Evolutionary conservation across 2,888 invertebrate species (phyloP), one percentile per base, ranked within the genome.

Genomic region (Tryphoninae sp.): DNA sequence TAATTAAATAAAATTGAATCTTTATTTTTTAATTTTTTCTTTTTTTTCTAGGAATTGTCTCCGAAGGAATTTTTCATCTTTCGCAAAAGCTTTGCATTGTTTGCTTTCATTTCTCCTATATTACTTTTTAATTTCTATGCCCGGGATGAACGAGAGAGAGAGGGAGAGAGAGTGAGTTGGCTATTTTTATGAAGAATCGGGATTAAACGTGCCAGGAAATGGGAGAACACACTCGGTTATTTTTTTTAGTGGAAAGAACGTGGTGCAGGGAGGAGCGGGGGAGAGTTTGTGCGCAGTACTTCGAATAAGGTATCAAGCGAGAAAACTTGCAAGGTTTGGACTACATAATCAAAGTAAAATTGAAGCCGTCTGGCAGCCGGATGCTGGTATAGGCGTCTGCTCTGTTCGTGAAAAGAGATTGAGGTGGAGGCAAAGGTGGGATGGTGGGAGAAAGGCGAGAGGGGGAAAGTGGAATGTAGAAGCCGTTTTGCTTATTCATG

Each of bases 401-500:
- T 42, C 64, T 73, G 77, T 62, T 69, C 42, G 49, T 45, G 26
- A 68, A 64, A 71, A 69, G 49, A 58, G 78, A 68, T 71, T 16
- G n/a, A 40, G 51, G n/a, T 65, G 42, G 51, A 33, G 9, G 51
- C 62, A 19, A 23, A 26, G 45, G 26, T 26, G 42, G 26, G n/a
- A 53, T 53, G 67, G 16, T 67, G 55, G 26, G 40, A 53, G 61
- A 72, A 51, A 45, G 62, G 82, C 80, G 78, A 67, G 69, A 49
- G 62, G 72, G 58, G 74, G 80, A 77, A 81, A 77, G 81, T 71
- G 69, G 80, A 80, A 83, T 77, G 84, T 82, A 78, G 83, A 78
- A 76, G 82, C 81, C 83, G 80, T 86, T 86, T 86, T 86, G 86
- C 85, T 86, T 86, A 86, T 86, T 86, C 86, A 86, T 86, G 85